These are phyloP conservation scores for Eubasilissa regina DNA, from an alignment of 1,140 invertebrate species.

Conservation along the genomic window DNA sequence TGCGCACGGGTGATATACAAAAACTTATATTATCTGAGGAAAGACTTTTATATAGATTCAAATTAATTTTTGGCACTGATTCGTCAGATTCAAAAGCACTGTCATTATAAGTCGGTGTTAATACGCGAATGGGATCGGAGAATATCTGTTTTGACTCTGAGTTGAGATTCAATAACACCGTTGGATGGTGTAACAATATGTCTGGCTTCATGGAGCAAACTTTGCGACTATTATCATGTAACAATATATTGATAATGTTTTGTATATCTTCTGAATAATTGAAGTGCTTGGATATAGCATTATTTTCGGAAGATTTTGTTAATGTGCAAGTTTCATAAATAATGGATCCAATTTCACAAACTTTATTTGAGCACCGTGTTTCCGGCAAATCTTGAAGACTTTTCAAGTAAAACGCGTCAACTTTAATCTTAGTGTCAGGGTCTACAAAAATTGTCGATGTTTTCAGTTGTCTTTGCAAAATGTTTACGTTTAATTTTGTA, in stretches of 20 bases:
- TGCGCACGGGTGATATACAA: constrained; percentile 52
- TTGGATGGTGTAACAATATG: constrained; percentile 68
- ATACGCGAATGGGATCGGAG: neutral
- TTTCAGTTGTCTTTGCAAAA: constrained; percentile 65
- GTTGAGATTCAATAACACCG: constrained; percentile 66
- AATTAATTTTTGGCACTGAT: constrained; percentile 59
- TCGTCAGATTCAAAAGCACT: constrained; percentile 59
- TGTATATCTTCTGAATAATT: constrained; percentile 67
- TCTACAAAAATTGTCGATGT: constrained; percentile 65
- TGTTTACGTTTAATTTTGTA: constrained; percentile 62
- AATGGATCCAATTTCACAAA: constrained; percentile 65
- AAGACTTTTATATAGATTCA: constrained; percentile 29
- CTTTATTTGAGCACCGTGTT: constrained; percentile 55
- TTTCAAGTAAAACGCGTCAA: constrained; percentile 67
- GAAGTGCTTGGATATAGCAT: constrained; percentile 62
- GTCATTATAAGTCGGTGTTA: constrained; percentile 41
- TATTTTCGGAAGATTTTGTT: constrained; percentile 47
- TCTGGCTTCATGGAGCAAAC: constrained; percentile 63
- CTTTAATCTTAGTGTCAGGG: constrained; percentile 63
- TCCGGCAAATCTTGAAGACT: neutral
- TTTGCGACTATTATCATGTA: constrained; percentile 62
- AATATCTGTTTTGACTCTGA: constrained; percentile 48
- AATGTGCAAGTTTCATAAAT: constrained; percentile 63
- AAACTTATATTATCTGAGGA: constrained; percentile 31
- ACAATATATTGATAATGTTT: constrained; percentile 65